Evolutionary conservation across 2,888 invertebrate genomes (phyloP).

Genomic region (Pseudanteris insignis): DNA sequence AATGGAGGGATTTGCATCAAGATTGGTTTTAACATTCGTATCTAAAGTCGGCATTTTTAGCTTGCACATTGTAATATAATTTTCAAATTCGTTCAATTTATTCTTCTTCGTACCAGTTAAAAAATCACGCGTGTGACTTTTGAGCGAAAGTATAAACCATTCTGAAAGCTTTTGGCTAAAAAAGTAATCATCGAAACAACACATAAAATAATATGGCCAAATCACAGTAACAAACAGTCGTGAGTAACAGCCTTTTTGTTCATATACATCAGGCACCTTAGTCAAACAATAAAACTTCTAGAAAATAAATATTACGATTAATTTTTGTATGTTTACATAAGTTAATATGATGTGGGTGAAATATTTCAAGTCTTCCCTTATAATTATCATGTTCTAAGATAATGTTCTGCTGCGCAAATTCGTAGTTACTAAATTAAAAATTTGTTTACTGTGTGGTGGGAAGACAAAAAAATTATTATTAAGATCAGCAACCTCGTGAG

Average conservation of each 20-base stretch:
- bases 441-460: constrained; percentile 38
- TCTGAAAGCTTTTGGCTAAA: constrained; percentile 35
- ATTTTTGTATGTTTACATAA: too few relatives aligned
- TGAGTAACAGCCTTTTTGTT: constrained; percentile 58
- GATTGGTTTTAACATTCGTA: constrained; percentile 52
- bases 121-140: too few relatives aligned
- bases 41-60: constrained; percentile 47
- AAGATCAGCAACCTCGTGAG: constrained; percentile 58
- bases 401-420: constrained; percentile 5
- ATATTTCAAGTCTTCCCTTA: neutral
- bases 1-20: constrained; percentile 55
- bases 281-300: constrained; percentile 55
- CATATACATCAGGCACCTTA: constrained; percentile 61
- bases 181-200: constrained; percentile 49
- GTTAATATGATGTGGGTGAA: too few relatives aligned
- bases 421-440: constrained; percentile 31
- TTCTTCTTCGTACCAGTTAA: too few relatives aligned
- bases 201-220: constrained; percentile 61
- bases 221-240: constrained; percentile 62
- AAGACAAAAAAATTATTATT: constrained; percentile 38
- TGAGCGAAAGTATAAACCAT: constrained; percentile 51
- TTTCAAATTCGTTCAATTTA: too few relatives aligned
- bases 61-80: too few relatives aligned
- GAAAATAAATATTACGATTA: constrained; percentile 55
- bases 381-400: neutral